Conservation (phyloP, 1,140 invertebrate species). For the Oryzaephilus surinamensis region DNA sequence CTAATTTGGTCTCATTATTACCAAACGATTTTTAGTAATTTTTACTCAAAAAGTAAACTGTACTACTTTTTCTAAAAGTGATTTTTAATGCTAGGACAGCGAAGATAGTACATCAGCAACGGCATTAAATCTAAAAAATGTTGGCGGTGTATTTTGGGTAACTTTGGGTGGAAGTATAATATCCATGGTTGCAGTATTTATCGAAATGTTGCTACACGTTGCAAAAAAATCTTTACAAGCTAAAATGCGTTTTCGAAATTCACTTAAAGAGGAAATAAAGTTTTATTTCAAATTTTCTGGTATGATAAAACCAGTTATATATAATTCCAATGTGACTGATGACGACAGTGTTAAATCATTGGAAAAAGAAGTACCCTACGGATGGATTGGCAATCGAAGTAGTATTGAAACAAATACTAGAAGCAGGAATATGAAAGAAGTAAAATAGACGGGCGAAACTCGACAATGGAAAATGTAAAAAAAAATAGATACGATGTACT, state of each 20-base stretch:
- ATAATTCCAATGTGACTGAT: neutral
- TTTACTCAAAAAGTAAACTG: too few species aligned
- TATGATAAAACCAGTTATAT: conserved; percentile 49
- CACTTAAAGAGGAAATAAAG: conserved; percentile 39
- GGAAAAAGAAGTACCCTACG: too few species aligned
- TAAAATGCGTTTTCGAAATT: conserved; percentile 18
- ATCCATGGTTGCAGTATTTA: conserved; percentile 24
- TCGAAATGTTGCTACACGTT: conserved; percentile 26
- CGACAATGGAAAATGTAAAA: too few species aligned
- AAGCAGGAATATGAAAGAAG: too few species aligned
- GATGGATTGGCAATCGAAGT: too few species aligned
- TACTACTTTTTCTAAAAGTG: too few species aligned
- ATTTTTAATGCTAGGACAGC: conserved; percentile 31
- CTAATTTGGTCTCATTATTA: too few species aligned
- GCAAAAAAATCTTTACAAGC: conserved; percentile 21
- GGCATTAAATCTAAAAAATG: conserved; percentile 44
- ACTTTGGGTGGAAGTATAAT: conserved; percentile 28
- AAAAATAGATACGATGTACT: too few species aligned
- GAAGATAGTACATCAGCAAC: conserved; percentile 37
- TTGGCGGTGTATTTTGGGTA: conserved; percentile 52
- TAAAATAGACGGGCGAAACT: too few species aligned
- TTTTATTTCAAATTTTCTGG: conserved; percentile 66
- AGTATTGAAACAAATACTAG: too few species aligned
- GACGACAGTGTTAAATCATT: too few species aligned
- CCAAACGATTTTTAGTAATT: too few species aligned